Evolutionary conservation across 1,140 invertebrate species (phyloP), one percentile per base, ranked within the genome.

Genomic region (Aphis gossypii): DNA sequence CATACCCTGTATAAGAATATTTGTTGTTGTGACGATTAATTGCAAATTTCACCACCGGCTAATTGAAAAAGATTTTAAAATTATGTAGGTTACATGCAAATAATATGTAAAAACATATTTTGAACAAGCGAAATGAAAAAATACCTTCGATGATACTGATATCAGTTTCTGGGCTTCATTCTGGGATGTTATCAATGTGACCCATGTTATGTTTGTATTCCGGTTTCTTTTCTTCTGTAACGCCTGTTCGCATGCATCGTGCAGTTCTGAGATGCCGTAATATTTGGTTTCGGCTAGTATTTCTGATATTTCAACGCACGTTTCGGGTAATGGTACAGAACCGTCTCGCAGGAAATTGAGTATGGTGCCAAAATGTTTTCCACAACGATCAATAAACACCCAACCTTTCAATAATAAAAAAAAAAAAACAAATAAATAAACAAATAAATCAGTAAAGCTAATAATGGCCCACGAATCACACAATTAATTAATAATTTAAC

Each of bases 1-100:
- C 46, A 95, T 96, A 97, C 97, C 96, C 98, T 94, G 99, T 99
- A 95, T 99, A 99, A 0, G 99, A 99, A 96, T 99, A 99, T 96
- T 99, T 99, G 95, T 99, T 99, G 95, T 99, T 99, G 95, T 99
- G 99, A 94, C 99, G 96, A 96, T 99, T 99, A 94, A 99, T 99
- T 76, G 99, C 96, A 92, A 99, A 95, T 95, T 99, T 99, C 2
- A 99, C 98, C 20, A 99, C 98, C 94, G 99, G 99, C 96, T 97
- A 95, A 94, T 76, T 60, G n/a, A 60, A 88, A 48, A 20, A 51
- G 1, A 48, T 41, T 68, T 54, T 6, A 54, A 83, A 82, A 38
- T 14, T 0, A 76, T 76, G 30, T 76, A 76, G 14, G n/a, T 76
- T 76, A 76, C 14, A n/a, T 76, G 30, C n/a, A n/a, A 76, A 14